Conservation (phyloP, 1,140 invertebrate species). For the Neodiprion pinetum region DNA sequence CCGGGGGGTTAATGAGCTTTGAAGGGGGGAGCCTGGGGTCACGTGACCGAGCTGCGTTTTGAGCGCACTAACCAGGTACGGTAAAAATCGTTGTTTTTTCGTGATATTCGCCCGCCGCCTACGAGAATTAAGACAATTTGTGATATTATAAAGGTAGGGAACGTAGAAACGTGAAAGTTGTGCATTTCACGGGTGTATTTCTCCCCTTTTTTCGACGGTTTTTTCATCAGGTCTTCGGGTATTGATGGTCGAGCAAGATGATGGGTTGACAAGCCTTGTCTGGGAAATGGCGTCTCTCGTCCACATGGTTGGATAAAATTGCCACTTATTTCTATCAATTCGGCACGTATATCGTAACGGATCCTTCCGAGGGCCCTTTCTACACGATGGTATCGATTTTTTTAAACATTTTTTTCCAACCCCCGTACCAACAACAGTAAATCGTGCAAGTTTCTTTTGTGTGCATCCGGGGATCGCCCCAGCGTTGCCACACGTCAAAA, state of each 20-base stretch:
- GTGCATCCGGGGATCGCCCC: not conserved
- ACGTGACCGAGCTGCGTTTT: conserved; percentile 59
- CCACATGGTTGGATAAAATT: conserved; percentile 47
- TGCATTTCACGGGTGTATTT: not conserved
- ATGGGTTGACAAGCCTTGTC: conserved; percentile 52
- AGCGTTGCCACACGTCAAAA: conserved; percentile 5
- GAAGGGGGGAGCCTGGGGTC: conserved; percentile 42
- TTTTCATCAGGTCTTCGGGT: conserved; percentile 1
- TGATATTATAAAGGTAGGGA: not conserved
- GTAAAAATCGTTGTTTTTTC: conserved; percentile 53
- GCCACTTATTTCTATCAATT: conserved; percentile 1
- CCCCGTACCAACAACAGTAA: not conserved
- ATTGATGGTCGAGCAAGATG: conserved; percentile 42
- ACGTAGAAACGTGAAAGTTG: not conserved
- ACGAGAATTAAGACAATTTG: not conserved
- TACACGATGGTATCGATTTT: not conserved
- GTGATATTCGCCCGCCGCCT: conserved; percentile 46
- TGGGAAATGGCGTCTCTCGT: conserved; percentile 54
- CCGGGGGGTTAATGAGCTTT: conserved; percentile 2
- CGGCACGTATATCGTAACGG: not conserved
- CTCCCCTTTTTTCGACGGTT: not conserved
- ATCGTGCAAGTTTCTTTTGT: not conserved
- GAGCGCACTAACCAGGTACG: conserved; percentile 59
- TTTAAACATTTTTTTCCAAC: not conserved
- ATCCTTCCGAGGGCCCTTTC: not conserved